phyloP scores from a whole-genome alignment of 2,113 vertebrate genomes.

The Picathartes gymnocephalus region DNA sequence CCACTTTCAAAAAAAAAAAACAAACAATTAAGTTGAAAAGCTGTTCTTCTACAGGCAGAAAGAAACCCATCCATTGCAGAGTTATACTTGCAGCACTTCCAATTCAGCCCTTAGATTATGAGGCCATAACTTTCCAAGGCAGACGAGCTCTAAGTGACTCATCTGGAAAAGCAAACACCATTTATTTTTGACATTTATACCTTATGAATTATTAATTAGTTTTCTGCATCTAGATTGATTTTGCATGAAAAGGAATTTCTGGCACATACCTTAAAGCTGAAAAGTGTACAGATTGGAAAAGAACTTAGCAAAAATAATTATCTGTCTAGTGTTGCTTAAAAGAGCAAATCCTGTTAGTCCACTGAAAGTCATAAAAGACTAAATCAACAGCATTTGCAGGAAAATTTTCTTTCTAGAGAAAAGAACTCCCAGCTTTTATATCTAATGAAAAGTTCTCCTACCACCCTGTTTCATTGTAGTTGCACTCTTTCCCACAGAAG shows the following conservation, averaged over 20 bases:
- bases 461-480: not conserved
- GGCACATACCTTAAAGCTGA: not conserved
- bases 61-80: not conserved
- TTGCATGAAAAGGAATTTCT: conserved; percentile 6
- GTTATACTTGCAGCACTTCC: not conserved
- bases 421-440: not conserved
- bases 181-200: conserved; percentile 17
- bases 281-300: not conserved
- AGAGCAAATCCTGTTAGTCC: not conserved
- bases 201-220: conserved; percentile 29
- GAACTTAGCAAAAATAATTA: not conserved
- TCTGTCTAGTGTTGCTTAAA: not conserved
- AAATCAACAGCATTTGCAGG: not conserved
- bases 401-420: not conserved
- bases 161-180: not conserved
- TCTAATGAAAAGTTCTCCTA: not conserved
- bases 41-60: not conserved
- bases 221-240: not conserved
- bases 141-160: not conserved
- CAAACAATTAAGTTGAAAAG: not conserved
- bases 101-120: not conserved
- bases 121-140: not conserved
- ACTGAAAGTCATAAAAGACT: not conserved
- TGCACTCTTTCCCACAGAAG: not conserved
- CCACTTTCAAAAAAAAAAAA: not conserved